phyloP scores from a whole-genome alignment of 2,113 vertebrate species.

The Albula goreensis region DNA sequence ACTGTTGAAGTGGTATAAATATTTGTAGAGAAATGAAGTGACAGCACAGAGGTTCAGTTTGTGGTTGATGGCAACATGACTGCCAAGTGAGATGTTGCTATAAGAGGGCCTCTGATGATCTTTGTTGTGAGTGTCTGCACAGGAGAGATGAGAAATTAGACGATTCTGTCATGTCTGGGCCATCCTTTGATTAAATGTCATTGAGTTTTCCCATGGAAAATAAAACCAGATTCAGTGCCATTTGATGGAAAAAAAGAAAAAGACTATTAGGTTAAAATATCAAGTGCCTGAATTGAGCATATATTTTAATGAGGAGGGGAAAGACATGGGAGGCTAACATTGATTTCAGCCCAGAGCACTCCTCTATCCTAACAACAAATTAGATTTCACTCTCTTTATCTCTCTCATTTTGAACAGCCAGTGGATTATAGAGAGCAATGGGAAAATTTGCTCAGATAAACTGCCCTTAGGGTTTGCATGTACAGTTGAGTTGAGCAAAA shows the following conservation, averaged over 20 bases:
- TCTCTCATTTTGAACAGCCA: background rate
- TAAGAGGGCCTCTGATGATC: background rate
- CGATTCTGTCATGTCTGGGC: background rate
- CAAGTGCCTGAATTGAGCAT: background rate
- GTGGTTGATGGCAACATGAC: background rate
- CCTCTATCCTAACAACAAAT: background rate
- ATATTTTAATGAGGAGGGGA: constrained; percentile 2
- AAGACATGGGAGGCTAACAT: background rate
- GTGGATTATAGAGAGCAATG: background rate
- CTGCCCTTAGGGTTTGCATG: background rate
- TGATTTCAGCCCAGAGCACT: constrained; percentile 6
- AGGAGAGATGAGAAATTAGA: background rate
- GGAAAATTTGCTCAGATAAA: background rate
- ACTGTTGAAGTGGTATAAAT: constrained; percentile 4
- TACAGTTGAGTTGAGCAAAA: background rate
- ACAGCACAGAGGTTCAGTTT: background rate
- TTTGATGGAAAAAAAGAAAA: background rate
- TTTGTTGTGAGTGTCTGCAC: background rate
- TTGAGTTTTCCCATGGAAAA: background rate
- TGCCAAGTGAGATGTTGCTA: background rate
- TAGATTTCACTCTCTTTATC: background rate
- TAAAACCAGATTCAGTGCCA: background rate
- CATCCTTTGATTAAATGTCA: background rate
- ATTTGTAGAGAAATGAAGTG: constrained; percentile 9
- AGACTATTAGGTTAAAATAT: background rate